Percentiles rank a stretch among this genome's conserved stretches.
Conservation (phyloP, 2,113 vertebrate genomes). For the Alethe diademata region DNA sequence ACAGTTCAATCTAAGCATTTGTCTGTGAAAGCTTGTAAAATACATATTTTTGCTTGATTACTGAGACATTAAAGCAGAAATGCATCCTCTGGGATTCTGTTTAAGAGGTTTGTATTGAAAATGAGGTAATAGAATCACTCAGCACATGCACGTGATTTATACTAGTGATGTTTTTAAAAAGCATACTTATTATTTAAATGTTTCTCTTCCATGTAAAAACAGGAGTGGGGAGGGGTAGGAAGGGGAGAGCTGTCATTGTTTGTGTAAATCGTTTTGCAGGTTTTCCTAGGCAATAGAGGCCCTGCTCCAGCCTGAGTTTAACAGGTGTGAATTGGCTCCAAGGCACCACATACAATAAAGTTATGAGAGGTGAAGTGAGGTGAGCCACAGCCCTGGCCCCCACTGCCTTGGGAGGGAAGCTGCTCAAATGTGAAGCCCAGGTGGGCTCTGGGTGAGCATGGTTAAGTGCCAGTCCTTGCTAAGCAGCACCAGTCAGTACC, state of each 20-base stretch:
- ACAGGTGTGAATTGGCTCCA: not conserved
- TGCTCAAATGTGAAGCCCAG: not conserved
- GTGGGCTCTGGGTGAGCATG: too few relatives aligned
- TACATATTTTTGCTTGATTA: not conserved
- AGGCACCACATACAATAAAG: accelerated
- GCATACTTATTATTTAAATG: not conserved
- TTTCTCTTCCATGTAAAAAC: not conserved
- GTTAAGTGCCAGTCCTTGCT: not conserved
- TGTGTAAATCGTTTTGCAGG: not conserved
- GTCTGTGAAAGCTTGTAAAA: not conserved
- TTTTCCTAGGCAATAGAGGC: not conserved
- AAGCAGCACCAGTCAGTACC: accelerated
- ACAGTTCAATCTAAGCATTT: not conserved
- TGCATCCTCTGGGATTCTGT: not conserved
- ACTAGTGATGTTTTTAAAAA: not conserved
- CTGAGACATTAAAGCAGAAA: not conserved
- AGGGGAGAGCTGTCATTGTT: not conserved
- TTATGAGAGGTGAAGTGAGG: not conserved
- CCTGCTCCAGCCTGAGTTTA: not conserved
- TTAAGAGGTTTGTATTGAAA: not conserved
- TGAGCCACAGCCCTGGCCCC: not conserved
- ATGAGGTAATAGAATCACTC: not conserved
- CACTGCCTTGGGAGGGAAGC: accelerated
- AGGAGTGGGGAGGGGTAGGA: accelerated
- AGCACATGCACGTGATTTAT: not conserved